Evolutionary conservation across 2,797 vertebrate genomes (phyloP), one percentile per base, ranked within the genome.

Genomic region (Epinephelus malabaricus): DNA sequence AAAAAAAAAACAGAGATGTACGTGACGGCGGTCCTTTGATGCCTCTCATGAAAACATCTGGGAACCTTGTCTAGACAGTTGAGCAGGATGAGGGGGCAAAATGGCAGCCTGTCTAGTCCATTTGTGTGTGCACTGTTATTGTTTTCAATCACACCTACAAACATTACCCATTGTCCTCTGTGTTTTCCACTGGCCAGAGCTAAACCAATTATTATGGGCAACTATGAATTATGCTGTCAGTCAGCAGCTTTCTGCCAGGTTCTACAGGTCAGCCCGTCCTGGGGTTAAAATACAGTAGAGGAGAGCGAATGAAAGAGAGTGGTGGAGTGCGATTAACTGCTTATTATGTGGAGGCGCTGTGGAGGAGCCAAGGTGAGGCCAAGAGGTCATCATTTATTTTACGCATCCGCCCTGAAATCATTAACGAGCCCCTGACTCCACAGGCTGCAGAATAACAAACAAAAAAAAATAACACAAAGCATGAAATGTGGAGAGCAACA

Each of bases 221-320:
- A 79, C 88, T 82, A 81, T 90, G 90, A 94, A 91, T 94, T 92
- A 93, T 84, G 88, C 88, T 92, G 91, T 93, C 94, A 94, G 88
- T 94, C 93, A 81, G 87, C 88, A 81, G 90, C 86, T 91, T 93
- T 83, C 74, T 54, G 69, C 87, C 85, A 70, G 87, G 85, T 85
- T 87, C 76, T 63, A 40, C 87, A 89, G 93, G 93, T 94, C 94
- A 92, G 83, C 77, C 74, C 78, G 58, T 87, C 74, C 87, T 56
- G 69, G 78, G 83, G 80, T 87, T 88, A 83, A 89, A 88, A 84
- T 76, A 88, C 77, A 88, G 84, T 69, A 81, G 80, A 89, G 71
- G 62, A 62, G 67, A 85, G 54, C 19, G 21, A 77, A 86, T 77
- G 66, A 82, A 91, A 91, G 76, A 79, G 66, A 81, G 73, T 46